Evolutionary conservation across 2,797 vertebrate genomes (phyloP).

Genomic region (Sardinella longiceps): DNA sequence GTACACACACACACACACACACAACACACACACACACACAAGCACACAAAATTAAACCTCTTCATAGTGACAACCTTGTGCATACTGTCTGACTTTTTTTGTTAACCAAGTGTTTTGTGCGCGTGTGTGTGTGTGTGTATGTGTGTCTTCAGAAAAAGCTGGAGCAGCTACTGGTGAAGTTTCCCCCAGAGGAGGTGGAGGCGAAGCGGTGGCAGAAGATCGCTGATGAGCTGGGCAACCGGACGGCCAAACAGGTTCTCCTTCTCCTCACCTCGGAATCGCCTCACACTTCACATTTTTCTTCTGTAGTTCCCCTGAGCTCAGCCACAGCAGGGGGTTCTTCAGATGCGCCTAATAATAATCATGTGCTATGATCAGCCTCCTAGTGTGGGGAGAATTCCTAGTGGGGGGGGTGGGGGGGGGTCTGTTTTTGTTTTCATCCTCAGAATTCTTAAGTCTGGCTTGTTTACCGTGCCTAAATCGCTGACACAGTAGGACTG

Average conservation of each 20-base stretch:
- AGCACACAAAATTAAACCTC: background rate
- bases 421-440: no score
- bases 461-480: background rate
- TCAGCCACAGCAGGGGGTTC: background rate
- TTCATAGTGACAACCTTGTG: background rate
- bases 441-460: background rate
- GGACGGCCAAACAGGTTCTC: slow-evolving; percentile 94
- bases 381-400: background rate
- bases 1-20: slow-evolving; percentile 66
- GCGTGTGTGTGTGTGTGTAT: slow-evolving; percentile 4
- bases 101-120: background rate
- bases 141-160: slow-evolving; percentile 86
- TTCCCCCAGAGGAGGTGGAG: slow-evolving; percentile 95
- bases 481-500: background rate
- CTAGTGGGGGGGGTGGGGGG: no score
- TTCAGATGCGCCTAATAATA: background rate
- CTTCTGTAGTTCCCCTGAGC: background rate
- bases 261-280: no score
- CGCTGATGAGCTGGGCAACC: slow-evolving; percentile 94
- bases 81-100: background rate
- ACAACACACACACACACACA: background rate
- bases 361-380: background rate
- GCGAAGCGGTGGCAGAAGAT: slow-evolving; percentile 98
- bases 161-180: slow-evolving; percentile 93
- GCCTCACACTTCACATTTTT: background rate